Evolutionary conservation across 1,140 invertebrate genomes (phyloP).

Genomic region (Formica selysi): DNA sequence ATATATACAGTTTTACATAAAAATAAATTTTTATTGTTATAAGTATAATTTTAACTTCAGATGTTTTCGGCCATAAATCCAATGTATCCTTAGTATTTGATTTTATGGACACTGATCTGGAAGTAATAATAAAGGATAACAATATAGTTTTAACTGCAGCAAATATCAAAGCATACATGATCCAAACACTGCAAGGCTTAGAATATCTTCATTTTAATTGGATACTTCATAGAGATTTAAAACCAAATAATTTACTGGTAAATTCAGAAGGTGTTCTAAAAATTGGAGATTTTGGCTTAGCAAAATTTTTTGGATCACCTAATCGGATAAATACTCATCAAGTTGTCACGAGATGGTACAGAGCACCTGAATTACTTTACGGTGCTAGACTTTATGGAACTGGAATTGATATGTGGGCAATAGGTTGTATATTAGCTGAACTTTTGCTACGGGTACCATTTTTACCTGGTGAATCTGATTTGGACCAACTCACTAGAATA

Average conservation of each 20-base stretch:
- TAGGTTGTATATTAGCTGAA: slow-evolving; percentile 99
- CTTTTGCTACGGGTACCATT: slow-evolving; percentile 96
- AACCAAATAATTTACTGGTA: slow-evolving; percentile 99
- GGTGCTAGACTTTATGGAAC: slow-evolving; percentile 97
- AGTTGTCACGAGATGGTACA: slow-evolving; percentile 98
- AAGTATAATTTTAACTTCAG: slow-evolving; percentile 84
- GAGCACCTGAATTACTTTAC: slow-evolving; percentile 97
- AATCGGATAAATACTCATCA: slow-evolving; percentile 99
- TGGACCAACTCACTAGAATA: slow-evolving; percentile 98
- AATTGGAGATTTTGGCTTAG: slow-evolving; percentile 99
- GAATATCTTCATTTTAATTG: slow-evolving; percentile 98
- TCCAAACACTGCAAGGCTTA: slow-evolving; percentile 97
- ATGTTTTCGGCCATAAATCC: slow-evolving; percentile 99
- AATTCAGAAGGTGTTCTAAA: slow-evolving; percentile 97
- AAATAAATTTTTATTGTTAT: slow-evolving; percentile 30
- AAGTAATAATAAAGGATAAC: slow-evolving; percentile 95
- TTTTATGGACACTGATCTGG: slow-evolving; percentile 99
- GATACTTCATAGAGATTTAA: slow-evolving; percentile 99
- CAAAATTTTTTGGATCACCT: slow-evolving; percentile 98
- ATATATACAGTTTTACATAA: neutral
- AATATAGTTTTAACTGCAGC: slow-evolving; percentile 96
- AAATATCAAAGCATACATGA: slow-evolving; percentile 98
- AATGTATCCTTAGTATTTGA: slow-evolving; percentile 99
- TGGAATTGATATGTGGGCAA: slow-evolving; percentile 99
- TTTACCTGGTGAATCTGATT: slow-evolving; percentile 97